Base-by-base conservation (phyloP, 2,888 invertebrate species). In the Tipula lateralis region DNA sequence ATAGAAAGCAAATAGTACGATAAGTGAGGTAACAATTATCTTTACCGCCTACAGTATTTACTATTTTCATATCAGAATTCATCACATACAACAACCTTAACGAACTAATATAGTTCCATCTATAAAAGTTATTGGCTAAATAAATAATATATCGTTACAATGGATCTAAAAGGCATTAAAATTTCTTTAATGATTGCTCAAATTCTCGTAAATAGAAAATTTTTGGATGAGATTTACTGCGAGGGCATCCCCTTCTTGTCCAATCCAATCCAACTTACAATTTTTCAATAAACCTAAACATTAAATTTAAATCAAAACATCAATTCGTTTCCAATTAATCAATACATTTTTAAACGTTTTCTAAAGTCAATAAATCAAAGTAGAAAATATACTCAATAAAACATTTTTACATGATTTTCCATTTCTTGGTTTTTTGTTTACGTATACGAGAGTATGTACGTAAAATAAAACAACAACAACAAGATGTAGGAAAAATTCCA, bases 351-450 rank as follows among this genome's bases (percentile, higher is more conserved):
- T 66, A 24, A 66, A 66, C 66, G 66, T 66, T 66, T 24, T 66
- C 7, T 9, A 66, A 66, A 66, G 66, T 66, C 66, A 66, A 66
- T 66, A 66, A 66, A 66, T 66, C 66, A 66, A 66, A 66, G 66
- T 66, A 24, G 66, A 24, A 66, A 66, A 66, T 66, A 24, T 66
- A 66, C 66, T 66, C 24, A 66, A 66, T 66, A 24, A 66, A 66
- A 66, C 66, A 66, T 66, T 66, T 66, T 66, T 66, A 66, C 66
- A 66, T 66, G 66, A 66, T 66, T 66, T 66, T 66, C 66, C 66
- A 66, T 66, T 66, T 66, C 66, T 66, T 66, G 66, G 66, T 66
- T 66, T 19, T 2, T 66, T 66, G 13, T 66, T 66, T 66, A 24
- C 66, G 66, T 66, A 66, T 66, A 66, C 44, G n/a, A 3, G 3